Evolutionary conservation across 2,113 vertebrate genomes (phyloP), one percentile per base, ranked within the genome.

Genomic region (Ophiodon elongatus): DNA sequence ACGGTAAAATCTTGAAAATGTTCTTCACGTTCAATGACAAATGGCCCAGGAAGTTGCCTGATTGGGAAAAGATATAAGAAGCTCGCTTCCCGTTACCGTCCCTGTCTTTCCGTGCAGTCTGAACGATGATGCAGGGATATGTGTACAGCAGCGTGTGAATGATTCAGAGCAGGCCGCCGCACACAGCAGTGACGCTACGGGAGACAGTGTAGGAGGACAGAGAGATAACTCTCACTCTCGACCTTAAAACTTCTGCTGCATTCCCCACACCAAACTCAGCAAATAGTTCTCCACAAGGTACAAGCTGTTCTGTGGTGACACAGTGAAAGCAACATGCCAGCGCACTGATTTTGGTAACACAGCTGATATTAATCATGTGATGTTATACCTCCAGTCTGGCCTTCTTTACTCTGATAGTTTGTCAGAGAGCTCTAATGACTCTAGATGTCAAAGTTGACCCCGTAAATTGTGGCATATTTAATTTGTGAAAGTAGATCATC

Each of bases 241-340:
- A 37, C 37, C 73, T 63, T 57, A 73, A 76, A 65, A 31, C 47
- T 19, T 41, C 19, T 43, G 45, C 37, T 37, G 79, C 23, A 17
- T 65, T 68, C 33, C 73, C 0, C 2, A 45, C 75, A 21, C 41
- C 31, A 5, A 45, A 54, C 76, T 88, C 76, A 81, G 80, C 67
- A 31, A 9, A 60, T 19, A 57, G 70, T 79, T 63, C 54, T 50
- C 45, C 66, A 8, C 0, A 1, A 29, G 47, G 72, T 33, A 89
- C 86, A 71, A 0, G 10, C 8, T 76, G 75, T 82, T 52, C 85
- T 60, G n/a, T 60, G 73, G 75, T 88, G 88, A 91, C 79, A 73
- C 76, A 72, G 86, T 1, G 4, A 64, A 71, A 66, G 69, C 11
- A 72, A 80, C 33, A 8, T 6, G 65, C 41, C 81, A 67, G 66